phyloP scores from a whole-genome alignment of 2,113 vertebrate genomes.

The Heterotilapia buettikoferi region DNA sequence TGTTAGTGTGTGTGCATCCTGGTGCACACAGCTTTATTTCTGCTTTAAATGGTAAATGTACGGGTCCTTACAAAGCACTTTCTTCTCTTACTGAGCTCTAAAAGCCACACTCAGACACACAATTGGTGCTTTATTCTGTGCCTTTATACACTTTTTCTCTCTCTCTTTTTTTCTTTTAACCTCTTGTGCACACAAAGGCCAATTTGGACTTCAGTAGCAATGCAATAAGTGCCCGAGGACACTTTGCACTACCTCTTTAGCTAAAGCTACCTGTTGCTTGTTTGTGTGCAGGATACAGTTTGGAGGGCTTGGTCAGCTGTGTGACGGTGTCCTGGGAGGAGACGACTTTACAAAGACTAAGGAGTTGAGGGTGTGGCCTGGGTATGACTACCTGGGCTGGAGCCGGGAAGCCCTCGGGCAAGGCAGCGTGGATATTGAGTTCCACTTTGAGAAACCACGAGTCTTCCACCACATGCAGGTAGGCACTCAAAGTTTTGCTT shows the following conservation, averaged over 20 bases:
- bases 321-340: conserved; percentile 83
- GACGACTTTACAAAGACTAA: conserved; percentile 84
- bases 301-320: conserved; percentile 86
- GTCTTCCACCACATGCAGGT: conserved; percentile 86
- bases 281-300: conserved; percentile 77
- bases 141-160: neutral
- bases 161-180: neutral
- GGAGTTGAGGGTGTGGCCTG: conserved; percentile 85
- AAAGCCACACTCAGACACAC: neutral
- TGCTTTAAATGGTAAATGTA: neutral
- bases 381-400: conserved; percentile 94
- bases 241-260: neutral
- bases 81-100: neutral
- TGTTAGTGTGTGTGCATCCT: neutral
- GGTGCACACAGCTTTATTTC: neutral
- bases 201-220: neutral
- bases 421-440: conserved; percentile 84
- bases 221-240: neutral
- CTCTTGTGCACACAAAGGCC: neutral
- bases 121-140: neutral
- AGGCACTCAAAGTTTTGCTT: neutral
- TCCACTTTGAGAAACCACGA: conserved; percentile 83
- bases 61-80: neutral
- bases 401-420: conserved; percentile 72
- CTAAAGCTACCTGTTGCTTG: neutral